Evolutionary conservation across 1,140 invertebrate species (phyloP), one percentile per base, ranked within the genome.

Genomic region (Elymnias hypermnestra): DNA sequence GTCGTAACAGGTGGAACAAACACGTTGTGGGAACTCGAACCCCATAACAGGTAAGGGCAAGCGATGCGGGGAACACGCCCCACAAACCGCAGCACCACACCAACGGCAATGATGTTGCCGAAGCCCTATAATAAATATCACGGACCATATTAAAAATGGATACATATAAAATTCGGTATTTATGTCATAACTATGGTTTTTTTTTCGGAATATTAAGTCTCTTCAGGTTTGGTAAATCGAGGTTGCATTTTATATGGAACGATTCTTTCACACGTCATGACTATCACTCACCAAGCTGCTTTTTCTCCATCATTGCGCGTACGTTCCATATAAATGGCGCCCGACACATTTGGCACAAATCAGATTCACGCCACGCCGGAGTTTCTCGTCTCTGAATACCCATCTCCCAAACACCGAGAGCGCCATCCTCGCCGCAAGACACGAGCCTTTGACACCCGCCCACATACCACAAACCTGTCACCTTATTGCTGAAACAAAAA

Each of bases 321-420:
- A 99, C 90, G 83, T 99, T 99, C 98, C 98, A 99, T 79, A 99
- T 99, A 82, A 99, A 99, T 12, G 98, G 98, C 56, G 93, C 89
- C 23, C 92, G 91, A 86, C 98, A 99, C 39, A 95, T 89, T 87
- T 99, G 93, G 79, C 98, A 99, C 19, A 92, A 89, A 83, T 99
- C 97, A 43, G 94, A 93, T 71, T 99, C 97, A 46, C 92, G 89
- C 98, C 98, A 99, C 43, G 92, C 91, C 6, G 97, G 96, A 8
- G 97, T 98, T 91, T 98, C 96, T 74, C 93, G 91, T 36, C 98
- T 89, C 64, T 92, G 91, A 10, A 92, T 91, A 45, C 91, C 91
- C 88, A 87, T 89, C 82, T 98, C 94, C 98, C 98, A 99, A 58
- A 97, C 94, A 7, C 98, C 95, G 7, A 99, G 87, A 8, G 95